A percentile compares a stretch with the other conserved stretches of the same genome.
These are phyloP conservation scores for Echeneis naucrates DNA, from an alignment of 2,797 vertebrate genomes.

Conservation along the genomic window DNA sequence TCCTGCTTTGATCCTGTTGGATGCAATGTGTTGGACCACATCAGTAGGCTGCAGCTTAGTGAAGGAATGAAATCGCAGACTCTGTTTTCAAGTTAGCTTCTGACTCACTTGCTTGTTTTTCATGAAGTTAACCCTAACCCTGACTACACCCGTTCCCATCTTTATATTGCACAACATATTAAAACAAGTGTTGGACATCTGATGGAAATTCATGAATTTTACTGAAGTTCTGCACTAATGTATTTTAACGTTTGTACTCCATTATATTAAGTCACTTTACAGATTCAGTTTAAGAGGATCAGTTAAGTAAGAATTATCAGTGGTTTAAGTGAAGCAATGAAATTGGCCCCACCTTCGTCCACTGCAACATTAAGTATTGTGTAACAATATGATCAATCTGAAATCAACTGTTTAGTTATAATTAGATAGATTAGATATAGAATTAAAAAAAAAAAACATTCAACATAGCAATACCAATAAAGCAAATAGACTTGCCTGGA, in stretches of 20 bases:
- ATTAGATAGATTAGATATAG: neutral
- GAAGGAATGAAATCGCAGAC: conserved; percentile 1
- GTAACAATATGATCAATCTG: too few species aligned
- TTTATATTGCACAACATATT: too few species aligned
- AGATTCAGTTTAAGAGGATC: too few species aligned
- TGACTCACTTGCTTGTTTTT: neutral
- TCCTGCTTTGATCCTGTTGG: conserved; percentile 89
- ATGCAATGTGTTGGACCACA: conserved; percentile 25
- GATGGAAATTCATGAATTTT: neutral
- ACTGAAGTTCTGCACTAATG: neutral
- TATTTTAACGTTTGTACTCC: neutral
- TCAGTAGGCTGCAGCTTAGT: neutral
- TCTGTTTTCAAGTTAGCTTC: conserved; percentile 1
- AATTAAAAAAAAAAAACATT: neutral
- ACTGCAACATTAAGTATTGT: too few species aligned
- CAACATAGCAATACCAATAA: neutral
- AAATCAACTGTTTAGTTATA: neutral
- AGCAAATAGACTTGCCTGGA: conserved; percentile 85
- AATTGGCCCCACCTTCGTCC: too few species aligned
- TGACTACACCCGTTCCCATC: too few species aligned
- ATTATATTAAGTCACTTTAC: neutral
- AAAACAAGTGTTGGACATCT: too few species aligned
- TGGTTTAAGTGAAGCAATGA: too few species aligned
- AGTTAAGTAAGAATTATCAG: too few species aligned
- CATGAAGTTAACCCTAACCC: neutral